Conservation (phyloP, 2,888 invertebrate species). For the Gnatocerus cornutus region DNA sequence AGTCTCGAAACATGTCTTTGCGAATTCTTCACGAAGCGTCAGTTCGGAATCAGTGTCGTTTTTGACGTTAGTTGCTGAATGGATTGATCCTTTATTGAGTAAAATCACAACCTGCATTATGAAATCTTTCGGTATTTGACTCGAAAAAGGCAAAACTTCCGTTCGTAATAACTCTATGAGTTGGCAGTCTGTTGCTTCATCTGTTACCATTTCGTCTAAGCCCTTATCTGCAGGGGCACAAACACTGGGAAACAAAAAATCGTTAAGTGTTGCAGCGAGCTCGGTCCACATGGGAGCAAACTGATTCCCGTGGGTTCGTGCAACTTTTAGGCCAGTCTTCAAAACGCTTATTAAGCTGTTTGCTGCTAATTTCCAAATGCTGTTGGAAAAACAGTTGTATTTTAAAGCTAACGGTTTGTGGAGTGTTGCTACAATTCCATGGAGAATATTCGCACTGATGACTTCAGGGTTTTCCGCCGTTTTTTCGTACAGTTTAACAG, state of each 20-base stretch:
- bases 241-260: conserved; percentile 92
- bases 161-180: conserved; percentile 87
- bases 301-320: conserved; percentile 83
- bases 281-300: conserved; percentile 90
- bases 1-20: conserved; percentile 97
- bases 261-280: conserved; percentile 88
- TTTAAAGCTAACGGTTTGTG: conserved; percentile 85
- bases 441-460: conserved; percentile 81
- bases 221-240: conserved; percentile 75
- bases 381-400: conserved; percentile 85
- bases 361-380: conserved; percentile 89
- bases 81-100: conserved; percentile 89
- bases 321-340: conserved; percentile 89
- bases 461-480: conserved; percentile 82
- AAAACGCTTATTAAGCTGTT: conserved; percentile 84
- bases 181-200: conserved; percentile 89
- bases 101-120: conserved; percentile 87
- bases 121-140: conserved; percentile 85
- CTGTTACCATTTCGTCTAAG: conserved; percentile 75
- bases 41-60: conserved; percentile 86
- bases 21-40: conserved; percentile 94
- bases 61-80: conserved; percentile 80
- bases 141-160: conserved; percentile 87
- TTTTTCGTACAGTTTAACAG: conserved; percentile 83
- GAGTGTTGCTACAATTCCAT: conserved; percentile 78